A percentile compares a stretch with the other conserved stretches of the same genome.
Evolutionary conservation across 2,113 vertebrate species (phyloP).

Genomic region (Carettochelys insculpta): DNA sequence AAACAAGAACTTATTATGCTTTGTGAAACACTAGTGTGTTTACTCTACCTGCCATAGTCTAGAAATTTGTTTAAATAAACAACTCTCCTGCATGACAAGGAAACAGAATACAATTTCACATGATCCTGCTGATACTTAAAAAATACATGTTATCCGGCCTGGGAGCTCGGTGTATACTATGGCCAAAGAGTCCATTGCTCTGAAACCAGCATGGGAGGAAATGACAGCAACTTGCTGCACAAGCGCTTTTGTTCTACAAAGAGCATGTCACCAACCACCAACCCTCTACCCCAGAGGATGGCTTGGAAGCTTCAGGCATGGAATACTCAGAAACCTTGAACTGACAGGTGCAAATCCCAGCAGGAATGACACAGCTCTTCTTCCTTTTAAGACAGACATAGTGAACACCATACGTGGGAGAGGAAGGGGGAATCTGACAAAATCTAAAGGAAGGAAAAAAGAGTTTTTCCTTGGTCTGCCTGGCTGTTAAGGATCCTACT

Average conservation of each 20-base stretch:
- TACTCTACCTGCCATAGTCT: background rate
- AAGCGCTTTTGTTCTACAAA: fast-evolving
- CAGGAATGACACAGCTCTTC: background rate
- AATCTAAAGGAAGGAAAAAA: background rate
- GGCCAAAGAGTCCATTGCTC: background rate
- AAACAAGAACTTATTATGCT: background rate
- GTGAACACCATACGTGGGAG: background rate
- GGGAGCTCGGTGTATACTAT: background rate
- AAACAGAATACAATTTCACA: background rate
- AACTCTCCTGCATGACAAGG: background rate
- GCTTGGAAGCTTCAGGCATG: background rate
- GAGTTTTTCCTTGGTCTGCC: background rate
- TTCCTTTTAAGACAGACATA: background rate
- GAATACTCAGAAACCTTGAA: background rate
- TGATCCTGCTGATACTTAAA: background rate
- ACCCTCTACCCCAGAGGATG: background rate
- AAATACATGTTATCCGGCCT: background rate
- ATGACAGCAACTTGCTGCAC: fast-evolving
- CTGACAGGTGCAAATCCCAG: background rate
- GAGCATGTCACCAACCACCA: fast-evolving
- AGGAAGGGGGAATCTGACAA: background rate
- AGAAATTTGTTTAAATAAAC: background rate
- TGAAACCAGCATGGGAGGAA: background rate
- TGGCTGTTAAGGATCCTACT: background rate
- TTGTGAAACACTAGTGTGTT: background rate